A percentile compares a stretch with the other conserved stretches of the same genome.
Conservation (phyloP, 1,140 invertebrate species). For the Drosophila pruinosa region DNA sequence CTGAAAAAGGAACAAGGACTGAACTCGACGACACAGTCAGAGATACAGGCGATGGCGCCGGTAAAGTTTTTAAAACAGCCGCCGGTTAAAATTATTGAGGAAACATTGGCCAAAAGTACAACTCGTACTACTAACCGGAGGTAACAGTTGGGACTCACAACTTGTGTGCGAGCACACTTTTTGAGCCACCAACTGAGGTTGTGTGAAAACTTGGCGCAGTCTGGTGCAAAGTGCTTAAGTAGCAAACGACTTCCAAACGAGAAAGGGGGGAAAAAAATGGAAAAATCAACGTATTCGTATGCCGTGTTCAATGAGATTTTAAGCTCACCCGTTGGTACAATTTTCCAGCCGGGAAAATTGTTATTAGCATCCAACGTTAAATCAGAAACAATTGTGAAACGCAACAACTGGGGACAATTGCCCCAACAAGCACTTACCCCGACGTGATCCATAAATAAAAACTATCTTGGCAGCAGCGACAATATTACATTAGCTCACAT, state of each 20-base stretch:
- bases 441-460: slow-evolving; percentile 66
- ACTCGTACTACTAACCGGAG: slow-evolving; percentile 8
- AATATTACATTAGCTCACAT: slow-evolving; percentile 22
- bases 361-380: slow-evolving; percentile 43
- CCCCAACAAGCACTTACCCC: slow-evolving; percentile 25
- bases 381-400: slow-evolving; percentile 56
- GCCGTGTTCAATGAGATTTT: slow-evolving; percentile 39
- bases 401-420: slow-evolving; percentile 40
- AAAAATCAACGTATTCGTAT: neutral
- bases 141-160: slow-evolving; percentile 50
- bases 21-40: neutral
- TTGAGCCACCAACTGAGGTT: slow-evolving; percentile 9
- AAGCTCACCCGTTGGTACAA: slow-evolving; percentile 22
- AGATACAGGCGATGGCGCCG: slow-evolving; percentile 16
- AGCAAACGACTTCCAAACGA: slow-evolving; percentile 15
- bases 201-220: slow-evolving; percentile 18
- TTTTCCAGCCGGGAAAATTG: slow-evolving; percentile 32
- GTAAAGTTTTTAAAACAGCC: slow-evolving; percentile 50
- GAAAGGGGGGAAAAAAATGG: neutral
- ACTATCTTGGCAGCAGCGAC: slow-evolving; percentile 34
- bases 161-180: slow-evolving; percentile 19
- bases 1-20: slow-evolving; percentile 11
- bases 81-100: slow-evolving; percentile 44
- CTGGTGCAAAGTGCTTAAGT: slow-evolving; percentile 25
- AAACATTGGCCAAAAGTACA: slow-evolving; percentile 24